Conservation (phyloP, 2,888 invertebrate genomes). For the Nymphalis urticae region DNA sequence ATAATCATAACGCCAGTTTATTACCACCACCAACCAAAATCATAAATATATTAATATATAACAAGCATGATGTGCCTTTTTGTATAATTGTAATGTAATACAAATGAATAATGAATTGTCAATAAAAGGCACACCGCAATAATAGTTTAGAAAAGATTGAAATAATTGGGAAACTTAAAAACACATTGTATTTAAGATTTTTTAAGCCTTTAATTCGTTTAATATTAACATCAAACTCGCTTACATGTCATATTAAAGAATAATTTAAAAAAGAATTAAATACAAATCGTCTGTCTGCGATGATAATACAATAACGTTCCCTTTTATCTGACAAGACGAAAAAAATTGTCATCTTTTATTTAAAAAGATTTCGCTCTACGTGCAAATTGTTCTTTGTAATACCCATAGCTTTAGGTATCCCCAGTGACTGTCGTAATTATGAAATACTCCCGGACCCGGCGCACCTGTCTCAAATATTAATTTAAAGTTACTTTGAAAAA, state of each 20-base stretch:
- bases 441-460: constrained; percentile 43
- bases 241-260: background rate
- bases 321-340: constrained; percentile 35
- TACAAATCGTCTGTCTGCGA: constrained; percentile 5
- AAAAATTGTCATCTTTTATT: constrained; percentile 38
- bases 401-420: constrained; percentile 43
- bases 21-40: too few relatives aligned
- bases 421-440: constrained; percentile 42
- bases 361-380: constrained; percentile 37
- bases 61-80: too few relatives aligned
- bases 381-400: constrained; percentile 46
- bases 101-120: too few relatives aligned
- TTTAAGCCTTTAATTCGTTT: too few relatives aligned
- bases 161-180: too few relatives aligned
- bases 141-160: too few relatives aligned
- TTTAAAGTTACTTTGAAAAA: constrained; percentile 42
- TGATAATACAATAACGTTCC: constrained; percentile 42
- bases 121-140: too few relatives aligned
- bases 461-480: constrained; percentile 47
- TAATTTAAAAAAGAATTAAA: constrained; percentile 9
- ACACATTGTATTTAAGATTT: too few relatives aligned
- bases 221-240: too few relatives aligned
- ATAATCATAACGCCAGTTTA: too few relatives aligned
- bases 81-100: too few relatives aligned
- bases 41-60: too few relatives aligned